Base-by-base conservation (phyloP, 2,113 vertebrate genomes). In the Pluvianellus socialis region DNA sequence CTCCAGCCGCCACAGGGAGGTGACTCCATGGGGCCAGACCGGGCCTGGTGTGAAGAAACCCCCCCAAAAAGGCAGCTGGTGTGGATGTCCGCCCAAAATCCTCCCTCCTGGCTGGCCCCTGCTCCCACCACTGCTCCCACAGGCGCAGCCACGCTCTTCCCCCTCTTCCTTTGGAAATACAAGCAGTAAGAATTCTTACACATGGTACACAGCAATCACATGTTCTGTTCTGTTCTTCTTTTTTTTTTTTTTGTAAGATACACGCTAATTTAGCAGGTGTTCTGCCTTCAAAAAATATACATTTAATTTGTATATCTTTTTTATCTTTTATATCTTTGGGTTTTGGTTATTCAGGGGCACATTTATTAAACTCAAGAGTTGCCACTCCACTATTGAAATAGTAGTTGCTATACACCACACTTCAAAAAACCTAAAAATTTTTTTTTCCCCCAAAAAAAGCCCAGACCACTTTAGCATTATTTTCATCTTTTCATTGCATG, bases 31-130 rank as follows among this genome's bases (percentile, higher is more conserved):
- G 44, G 28, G n/a, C 11, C 55, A 73, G n/a, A 28, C 6, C 8
- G 19, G 47, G 35, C 17, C 40, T 13, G 30, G 14, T 30, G 28
- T n/a, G 27, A 20, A 45, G 11, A 3, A 5, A 53, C 2, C 5
- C 7, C 49, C 40, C 20, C 5, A 40, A 44, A 70, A 93, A 38
- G 2, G 5, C 28, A 72, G 7, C 9, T 8, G 15, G 1, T 5
- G 33, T 0, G 2, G 18, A 18, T 32, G 22, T 5, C 5, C 0
- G 2, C 47, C 32, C 7, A 0, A 11, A 49, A 16, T 15, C 20
- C 33, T 85, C 55, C 59, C 45, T 79, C 38, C 56, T 28, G 32
- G 17, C 19, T 30, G 50, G 27, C 1, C 4, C 56, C 44, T 58
- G 73, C 44, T 81, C 68, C 35, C 84, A 70, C 33, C 30, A 32